phyloP scores from a whole-genome alignment of 2,797 vertebrate species.

The Acrossocheilus fasciatus region DNA sequence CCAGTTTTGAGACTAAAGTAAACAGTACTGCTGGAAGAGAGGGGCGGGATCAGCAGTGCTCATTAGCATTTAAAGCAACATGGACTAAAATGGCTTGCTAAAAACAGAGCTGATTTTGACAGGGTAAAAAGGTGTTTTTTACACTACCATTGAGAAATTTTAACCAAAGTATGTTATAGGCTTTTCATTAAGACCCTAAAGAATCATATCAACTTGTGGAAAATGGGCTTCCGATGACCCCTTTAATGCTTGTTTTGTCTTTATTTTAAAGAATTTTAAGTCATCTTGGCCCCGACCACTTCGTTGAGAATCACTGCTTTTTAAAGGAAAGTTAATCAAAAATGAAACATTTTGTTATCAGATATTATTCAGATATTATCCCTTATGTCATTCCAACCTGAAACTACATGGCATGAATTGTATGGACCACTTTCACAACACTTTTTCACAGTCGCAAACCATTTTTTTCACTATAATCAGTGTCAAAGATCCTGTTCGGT shows the following conservation, averaged over 20 bases:
- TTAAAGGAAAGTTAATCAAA: not conserved
- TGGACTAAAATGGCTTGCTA: too few relatives aligned
- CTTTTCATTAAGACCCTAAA: too few relatives aligned
- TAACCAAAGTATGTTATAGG: too few relatives aligned
- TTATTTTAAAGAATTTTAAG: not conserved
- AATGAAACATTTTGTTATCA: not conserved
- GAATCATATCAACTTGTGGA: too few relatives aligned
- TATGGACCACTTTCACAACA: not conserved
- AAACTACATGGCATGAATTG: not conserved
- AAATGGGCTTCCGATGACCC: too few relatives aligned
- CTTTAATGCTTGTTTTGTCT: not conserved
- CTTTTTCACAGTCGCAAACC: not conserved
- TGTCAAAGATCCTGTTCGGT: not conserved
- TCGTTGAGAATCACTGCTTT: not conserved
- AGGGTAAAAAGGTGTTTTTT: too few relatives aligned
- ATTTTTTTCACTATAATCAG: not conserved
- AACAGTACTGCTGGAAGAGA: too few relatives aligned
- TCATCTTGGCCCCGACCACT: not conserved
- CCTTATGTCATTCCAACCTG: not conserved
- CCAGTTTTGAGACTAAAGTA: too few relatives aligned
- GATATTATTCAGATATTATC: not conserved
- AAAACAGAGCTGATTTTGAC: too few relatives aligned
- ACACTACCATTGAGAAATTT: too few relatives aligned
- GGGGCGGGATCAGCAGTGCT: too few relatives aligned
- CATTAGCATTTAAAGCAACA: too few relatives aligned